Evolutionary conservation across 2,797 vertebrate genomes (phyloP).

Genomic region (Urosaurus nigricauda): DNA sequence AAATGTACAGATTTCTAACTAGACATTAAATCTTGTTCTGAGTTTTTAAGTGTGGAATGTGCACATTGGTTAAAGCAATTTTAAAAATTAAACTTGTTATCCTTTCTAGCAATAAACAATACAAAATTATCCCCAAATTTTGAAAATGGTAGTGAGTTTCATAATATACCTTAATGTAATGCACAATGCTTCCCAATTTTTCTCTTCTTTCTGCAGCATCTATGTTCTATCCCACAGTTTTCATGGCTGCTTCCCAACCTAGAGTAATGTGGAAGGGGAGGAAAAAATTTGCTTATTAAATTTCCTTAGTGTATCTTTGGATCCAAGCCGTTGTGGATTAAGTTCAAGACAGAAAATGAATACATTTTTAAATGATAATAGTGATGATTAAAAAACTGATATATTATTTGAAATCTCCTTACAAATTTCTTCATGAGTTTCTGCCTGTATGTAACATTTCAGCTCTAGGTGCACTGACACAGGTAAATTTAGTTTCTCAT

Average conservation of each 20-base stretch:
- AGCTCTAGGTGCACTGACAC: background rate
- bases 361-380: background rate
- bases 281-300: too few species aligned
- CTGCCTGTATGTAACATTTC: background rate
- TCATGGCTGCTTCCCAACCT: background rate
- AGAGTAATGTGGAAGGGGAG: too few species aligned
- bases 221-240: background rate
- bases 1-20: too few species aligned
- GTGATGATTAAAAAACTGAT: background rate
- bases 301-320: background rate
- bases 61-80: too few species aligned
- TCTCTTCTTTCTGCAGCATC: too few species aligned
- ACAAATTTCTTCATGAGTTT: background rate
- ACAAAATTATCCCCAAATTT: background rate
- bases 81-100: too few species aligned
- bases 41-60: too few species aligned
- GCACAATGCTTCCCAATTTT: background rate
- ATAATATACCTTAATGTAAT: background rate
- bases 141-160: background rate
- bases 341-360: background rate
- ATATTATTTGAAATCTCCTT: background rate
- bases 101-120: too few species aligned
- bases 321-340: background rate
- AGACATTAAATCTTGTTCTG: too few species aligned
- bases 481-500: slow-evolving; percentile 1